Evolutionary conservation across 2,797 vertebrate genomes (phyloP).

Genomic region (Macrochelys suwanniensis): DNA sequence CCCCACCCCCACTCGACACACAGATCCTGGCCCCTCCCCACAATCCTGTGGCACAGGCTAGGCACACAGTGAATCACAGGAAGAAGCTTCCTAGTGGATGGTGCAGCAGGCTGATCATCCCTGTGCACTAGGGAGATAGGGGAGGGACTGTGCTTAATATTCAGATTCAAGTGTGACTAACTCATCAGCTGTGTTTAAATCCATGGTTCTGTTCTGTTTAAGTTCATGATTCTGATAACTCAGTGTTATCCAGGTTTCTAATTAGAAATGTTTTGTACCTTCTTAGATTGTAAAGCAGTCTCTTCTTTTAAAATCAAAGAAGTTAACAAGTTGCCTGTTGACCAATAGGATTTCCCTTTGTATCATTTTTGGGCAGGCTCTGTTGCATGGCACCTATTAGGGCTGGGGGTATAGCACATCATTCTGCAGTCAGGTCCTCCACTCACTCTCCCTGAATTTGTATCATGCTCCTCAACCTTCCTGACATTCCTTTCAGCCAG

Average conservation of each 20-base stretch:
- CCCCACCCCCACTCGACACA: neutral
- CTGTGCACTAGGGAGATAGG: neutral
- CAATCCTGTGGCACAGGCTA: neutral
- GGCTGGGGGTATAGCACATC: neutral
- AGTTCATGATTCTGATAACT: no score
- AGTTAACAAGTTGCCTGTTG: neutral
- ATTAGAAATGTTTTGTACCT: neutral
- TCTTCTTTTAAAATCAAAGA: neutral
- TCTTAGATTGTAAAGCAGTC: neutral
- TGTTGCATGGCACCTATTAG: neutral
- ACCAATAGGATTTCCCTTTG: neutral
- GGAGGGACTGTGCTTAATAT: neutral
- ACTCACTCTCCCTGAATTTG: no score
- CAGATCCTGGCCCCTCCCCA: accelerated
- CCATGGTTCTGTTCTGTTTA: no score
- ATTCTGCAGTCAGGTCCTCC: no score
- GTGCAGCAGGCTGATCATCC: neutral
- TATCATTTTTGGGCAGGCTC: neutral
- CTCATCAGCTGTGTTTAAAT: no score
- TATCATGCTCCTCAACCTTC: no score
- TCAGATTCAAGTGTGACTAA: neutral
- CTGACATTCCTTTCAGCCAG: no score
- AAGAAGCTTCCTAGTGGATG: neutral
- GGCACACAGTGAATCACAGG: neutral
- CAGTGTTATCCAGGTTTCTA: neutral